Percentiles rank a stretch among this genome's conserved stretches.
phyloP scores from a whole-genome alignment of 1,140 invertebrate genomes.

The Camponotus floridanus region DNA sequence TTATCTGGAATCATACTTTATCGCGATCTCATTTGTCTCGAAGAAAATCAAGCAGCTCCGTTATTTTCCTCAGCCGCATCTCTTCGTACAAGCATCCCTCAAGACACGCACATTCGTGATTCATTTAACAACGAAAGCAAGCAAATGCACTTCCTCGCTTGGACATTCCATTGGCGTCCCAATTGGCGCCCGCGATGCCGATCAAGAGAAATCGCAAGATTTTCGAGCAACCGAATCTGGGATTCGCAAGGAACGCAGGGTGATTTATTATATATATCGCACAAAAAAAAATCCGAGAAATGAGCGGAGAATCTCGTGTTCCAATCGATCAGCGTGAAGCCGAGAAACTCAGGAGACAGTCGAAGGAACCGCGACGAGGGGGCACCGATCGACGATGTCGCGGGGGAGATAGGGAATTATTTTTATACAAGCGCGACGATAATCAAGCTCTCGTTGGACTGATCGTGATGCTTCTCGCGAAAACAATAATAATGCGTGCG shows the following conservation, averaged over 20 bases:
- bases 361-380: constrained; percentile 15
- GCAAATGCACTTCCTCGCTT: constrained; percentile 56
- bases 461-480: constrained; percentile 66
- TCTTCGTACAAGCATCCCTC: constrained; percentile 5
- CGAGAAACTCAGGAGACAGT: constrained; percentile 39
- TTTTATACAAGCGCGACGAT: constrained; percentile 82
- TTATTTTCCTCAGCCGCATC: constrained; percentile 4
- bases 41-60: neutral
- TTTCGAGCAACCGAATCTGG: constrained; percentile 1
- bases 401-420: constrained; percentile 79
- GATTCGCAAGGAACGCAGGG: neutral
- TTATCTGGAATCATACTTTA: constrained; percentile 6
- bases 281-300: constrained; percentile 41
- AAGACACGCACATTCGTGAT: constrained; percentile 63
- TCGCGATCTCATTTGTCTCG: neutral
- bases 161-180: constrained; percentile 38
- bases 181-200: constrained; percentile 14
- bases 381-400: constrained; percentile 45
- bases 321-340: constrained; percentile 43
- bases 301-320: constrained; percentile 35
- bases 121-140: constrained; percentile 54
- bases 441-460: constrained; percentile 77
- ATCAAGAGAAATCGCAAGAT: neutral
- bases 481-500: constrained; percentile 41
- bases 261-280: constrained; percentile 48